Evolutionary conservation across 2,888 invertebrate species (phyloP).

Genomic region (Sphaeridia pumilis): DNA sequence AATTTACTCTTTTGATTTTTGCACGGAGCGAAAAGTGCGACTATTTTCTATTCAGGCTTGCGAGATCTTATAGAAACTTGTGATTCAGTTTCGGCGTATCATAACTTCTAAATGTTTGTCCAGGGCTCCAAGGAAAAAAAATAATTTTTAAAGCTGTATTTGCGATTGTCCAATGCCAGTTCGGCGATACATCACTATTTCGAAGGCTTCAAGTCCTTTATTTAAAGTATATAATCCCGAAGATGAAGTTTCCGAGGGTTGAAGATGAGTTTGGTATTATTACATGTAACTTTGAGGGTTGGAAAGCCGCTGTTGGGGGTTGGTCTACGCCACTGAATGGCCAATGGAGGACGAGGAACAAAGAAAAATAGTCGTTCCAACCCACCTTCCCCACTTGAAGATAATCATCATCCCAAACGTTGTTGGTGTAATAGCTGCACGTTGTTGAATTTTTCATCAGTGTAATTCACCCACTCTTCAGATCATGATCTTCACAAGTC

Average conservation of each 20-base stretch:
- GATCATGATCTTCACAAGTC: not conserved
- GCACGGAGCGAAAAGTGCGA: too few species aligned
- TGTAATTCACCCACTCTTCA: not conserved
- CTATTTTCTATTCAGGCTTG: too few species aligned
- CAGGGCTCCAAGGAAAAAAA: not conserved
- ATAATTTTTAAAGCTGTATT: not conserved
- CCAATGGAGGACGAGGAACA: not conserved
- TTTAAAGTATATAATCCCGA: not conserved
- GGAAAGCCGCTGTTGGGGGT: not conserved
- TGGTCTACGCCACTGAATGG: not conserved
- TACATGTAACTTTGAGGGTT: not conserved
- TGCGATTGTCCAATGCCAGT: not conserved
- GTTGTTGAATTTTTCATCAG: not conserved
- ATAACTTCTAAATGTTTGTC: too few species aligned
- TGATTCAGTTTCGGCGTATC: too few species aligned
- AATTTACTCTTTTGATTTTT: too few species aligned
- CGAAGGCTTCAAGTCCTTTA: too few species aligned
- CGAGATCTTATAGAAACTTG: too few species aligned
- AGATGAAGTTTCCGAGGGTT: not conserved
- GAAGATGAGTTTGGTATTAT: not conserved
- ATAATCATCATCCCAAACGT: not conserved
- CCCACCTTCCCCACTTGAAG: not conserved
- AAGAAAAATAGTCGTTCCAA: conserved; percentile 1
- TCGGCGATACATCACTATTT: too few species aligned
- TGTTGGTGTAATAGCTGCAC: not conserved